phyloP scores from a whole-genome alignment of 2,113 vertebrate species.

The Amblyornis subalaris region DNA sequence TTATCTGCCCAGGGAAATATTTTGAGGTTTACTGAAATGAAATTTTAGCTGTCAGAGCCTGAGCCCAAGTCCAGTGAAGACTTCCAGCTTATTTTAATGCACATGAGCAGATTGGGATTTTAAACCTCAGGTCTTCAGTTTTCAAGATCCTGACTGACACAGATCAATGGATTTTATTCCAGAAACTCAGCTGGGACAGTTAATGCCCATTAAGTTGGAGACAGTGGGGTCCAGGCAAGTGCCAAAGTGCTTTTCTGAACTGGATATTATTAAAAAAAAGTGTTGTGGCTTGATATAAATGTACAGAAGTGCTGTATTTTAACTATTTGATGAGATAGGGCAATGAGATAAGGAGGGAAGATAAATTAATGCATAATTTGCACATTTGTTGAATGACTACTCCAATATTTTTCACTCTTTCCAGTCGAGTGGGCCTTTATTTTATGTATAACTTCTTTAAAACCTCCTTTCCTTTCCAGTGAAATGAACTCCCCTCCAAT shows the following conservation, averaged over 20 bases:
- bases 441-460: not conserved
- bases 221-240: not conserved
- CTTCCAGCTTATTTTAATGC: not conserved
- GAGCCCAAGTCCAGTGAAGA: not conserved
- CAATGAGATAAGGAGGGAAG: not conserved
- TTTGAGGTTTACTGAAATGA: not conserved
- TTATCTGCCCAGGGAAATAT: not conserved
- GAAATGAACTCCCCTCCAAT: not conserved
- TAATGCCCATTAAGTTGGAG: slow-evolving; percentile 12
- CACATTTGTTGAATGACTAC: not conserved
- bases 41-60: not conserved
- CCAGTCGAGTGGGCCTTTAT: not conserved
- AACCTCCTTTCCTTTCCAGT: not conserved
- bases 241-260: not conserved
- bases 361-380: not conserved
- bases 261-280: not conserved
- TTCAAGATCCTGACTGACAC: slow-evolving; percentile 18
- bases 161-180: slow-evolving; percentile 11
- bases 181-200: not conserved
- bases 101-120: not conserved
- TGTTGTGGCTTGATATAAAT: not conserved
- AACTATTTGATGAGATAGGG: not conserved
- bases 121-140: slow-evolving; percentile 6
- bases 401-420: not conserved
- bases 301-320: not conserved